Evolutionary conservation across 2,113 vertebrate species (phyloP), one percentile per base, ranked within the genome.

Genomic region (Saccopteryx leptura): DNA sequence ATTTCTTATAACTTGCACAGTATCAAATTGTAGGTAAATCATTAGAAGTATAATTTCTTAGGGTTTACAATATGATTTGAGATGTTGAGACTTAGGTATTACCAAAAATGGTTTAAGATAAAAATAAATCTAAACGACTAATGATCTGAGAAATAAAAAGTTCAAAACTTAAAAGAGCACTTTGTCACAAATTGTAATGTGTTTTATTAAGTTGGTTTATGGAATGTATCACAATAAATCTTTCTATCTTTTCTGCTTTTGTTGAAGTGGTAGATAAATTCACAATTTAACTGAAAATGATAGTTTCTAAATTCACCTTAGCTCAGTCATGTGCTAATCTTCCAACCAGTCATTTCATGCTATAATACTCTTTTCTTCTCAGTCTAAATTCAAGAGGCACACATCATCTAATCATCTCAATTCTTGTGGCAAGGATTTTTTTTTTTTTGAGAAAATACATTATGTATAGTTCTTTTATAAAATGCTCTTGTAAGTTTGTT

Each of bases 61-160:
- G 9, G 66, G 54, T 93, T 58, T 52, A 58, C 94, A 85, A 91
- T 19, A 33, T 17, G 78, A 65, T 24, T 74, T 79, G 54, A 46
- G 23, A 92, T 72, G 7, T 50, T 71, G 26, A 33, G 6, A 60
- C 1, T 48, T 48, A 85, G 14, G 9, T 72, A 60, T 66, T 97
- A 96, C 91, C 46, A 88, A 93, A 93, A 90, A 94, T 7, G 56
- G 74, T 90, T 86, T 85, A 92, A 68, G 23, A 93, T 72, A 79
- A 94, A 72, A 56, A 88, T 56, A 93, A 78, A 56, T 14, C 84
- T 96, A 95, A 97, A 88, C n/a, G 93, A 28, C 21, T 95, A 88
- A 87, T 31, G 74, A 92, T 90, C 52, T 69, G 17, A 93, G 68
- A 6, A 50, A 39, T 39, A 39, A 96, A 87, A 74, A 18, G 0